These are phyloP conservation scores for Phyto melanocephala DNA, from an alignment of 2,888 invertebrate species.

Conservation along the genomic window DNA sequence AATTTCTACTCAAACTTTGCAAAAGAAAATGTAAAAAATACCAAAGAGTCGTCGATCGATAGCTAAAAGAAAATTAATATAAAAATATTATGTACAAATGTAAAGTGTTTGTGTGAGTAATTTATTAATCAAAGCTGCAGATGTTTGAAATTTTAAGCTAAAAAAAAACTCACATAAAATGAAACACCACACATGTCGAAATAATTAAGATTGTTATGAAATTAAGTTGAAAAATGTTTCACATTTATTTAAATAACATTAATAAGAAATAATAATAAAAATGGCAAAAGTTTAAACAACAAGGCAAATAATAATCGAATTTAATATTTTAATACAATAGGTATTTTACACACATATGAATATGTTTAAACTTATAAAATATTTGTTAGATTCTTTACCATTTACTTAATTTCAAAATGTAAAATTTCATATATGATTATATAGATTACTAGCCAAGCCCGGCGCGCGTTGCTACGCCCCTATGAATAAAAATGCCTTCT, in stretches of 20 bases:
- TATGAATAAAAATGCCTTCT: too few species aligned
- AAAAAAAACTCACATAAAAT: neutral
- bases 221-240: neutral
- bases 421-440: too few species aligned
- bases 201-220: neutral
- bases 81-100: neutral
- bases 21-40: conserved; percentile 40
- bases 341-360: neutral
- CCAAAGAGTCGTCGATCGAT: conserved; percentile 32
- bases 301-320: neutral
- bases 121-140: conserved; percentile 39
- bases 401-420: too few species aligned
- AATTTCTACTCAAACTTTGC: conserved; percentile 26
- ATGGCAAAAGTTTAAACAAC: neutral
- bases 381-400: too few species aligned
- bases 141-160: conserved; percentile 7
- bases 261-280: neutral
- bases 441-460: too few species aligned
- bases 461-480: too few species aligned
- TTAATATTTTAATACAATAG: neutral
- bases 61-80: conserved; percentile 22
- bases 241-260: neutral
- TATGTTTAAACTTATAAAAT: neutral
- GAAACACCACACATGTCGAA: neutral
- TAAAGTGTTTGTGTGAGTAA: neutral